Percentiles rank a stretch among this genome's conserved stretches.
Evolutionary conservation across 2,888 invertebrate genomes (phyloP).

Genomic region (Tenthredo distinguenda): DNA sequence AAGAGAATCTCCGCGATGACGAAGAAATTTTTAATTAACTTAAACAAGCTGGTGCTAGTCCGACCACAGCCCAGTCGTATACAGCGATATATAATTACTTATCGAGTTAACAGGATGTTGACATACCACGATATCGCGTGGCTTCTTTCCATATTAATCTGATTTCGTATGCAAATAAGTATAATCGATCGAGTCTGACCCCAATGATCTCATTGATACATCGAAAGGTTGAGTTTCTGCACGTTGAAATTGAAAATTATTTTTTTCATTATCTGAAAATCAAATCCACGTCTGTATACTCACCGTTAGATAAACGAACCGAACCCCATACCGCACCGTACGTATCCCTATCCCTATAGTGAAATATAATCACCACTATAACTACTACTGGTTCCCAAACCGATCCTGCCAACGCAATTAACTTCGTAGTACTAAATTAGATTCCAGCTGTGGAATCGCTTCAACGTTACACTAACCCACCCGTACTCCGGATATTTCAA

Average conservation of each 20-base stretch:
- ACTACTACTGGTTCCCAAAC: not conserved
- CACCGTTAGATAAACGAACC: not conserved
- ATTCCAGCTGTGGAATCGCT: slow-evolving; percentile 28
- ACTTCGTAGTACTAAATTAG: slow-evolving; percentile 38
- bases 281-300: not conserved
- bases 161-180: not conserved
- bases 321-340: not conserved
- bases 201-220: not conserved
- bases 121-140: slow-evolving; percentile 14
- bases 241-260: too few relatives aligned
- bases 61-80: not conserved
- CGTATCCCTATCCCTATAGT: not conserved
- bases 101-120: slow-evolving; percentile 18
- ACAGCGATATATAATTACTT: not conserved
- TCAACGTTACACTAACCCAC: not conserved
- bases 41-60: not conserved
- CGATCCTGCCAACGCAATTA: slow-evolving; percentile 29
- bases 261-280: not conserved
- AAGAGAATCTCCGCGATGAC: too few relatives aligned
- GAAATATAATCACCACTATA: slow-evolving; percentile 18
- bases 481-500: slow-evolving; percentile 25
- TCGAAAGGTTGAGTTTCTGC: not conserved
- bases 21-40: not conserved
- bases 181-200: not conserved
- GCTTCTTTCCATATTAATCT: slow-evolving; percentile 12